These are phyloP conservation scores for Mycteria americana DNA, from an alignment of 2,797 vertebrate species.

Conservation along the genomic window DNA sequence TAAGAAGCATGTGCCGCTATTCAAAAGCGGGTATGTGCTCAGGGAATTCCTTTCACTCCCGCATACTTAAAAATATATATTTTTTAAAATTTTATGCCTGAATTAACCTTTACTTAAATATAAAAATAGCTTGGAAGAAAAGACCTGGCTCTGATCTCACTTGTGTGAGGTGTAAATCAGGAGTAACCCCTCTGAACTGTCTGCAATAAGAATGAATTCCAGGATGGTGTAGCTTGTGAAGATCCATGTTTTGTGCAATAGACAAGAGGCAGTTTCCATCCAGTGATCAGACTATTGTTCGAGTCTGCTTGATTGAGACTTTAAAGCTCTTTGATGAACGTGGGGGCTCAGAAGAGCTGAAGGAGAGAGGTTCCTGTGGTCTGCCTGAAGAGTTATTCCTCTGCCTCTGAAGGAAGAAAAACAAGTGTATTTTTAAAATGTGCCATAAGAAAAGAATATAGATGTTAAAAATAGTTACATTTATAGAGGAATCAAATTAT, in stretches of 20 bases:
- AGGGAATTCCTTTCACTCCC: not conserved
- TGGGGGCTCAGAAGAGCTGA: not conserved
- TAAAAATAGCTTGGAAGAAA: not conserved
- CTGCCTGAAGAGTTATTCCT: not conserved
- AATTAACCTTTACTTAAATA: not conserved
- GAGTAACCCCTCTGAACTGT: not conserved
- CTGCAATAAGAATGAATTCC: not conserved
- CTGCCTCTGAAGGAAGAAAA: not conserved
- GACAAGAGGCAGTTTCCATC: not conserved
- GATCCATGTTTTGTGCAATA: not conserved
- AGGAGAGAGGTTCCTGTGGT: not conserved
- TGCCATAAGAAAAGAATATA: not conserved
- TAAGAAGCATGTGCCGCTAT: not conserved
- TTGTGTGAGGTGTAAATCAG: not conserved
- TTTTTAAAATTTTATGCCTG: rapidly evolving
- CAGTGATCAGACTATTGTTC: not conserved
- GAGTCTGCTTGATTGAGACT: not conserved
- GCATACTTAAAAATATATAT: not conserved
- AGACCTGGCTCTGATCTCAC: not conserved
- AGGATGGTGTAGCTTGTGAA: not conserved
- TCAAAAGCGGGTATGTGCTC: not conserved
- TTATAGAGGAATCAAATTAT: not conserved
- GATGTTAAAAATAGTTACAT: not conserved
- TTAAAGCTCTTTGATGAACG: not conserved
- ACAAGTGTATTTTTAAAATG: not conserved